A percentile compares a stretch with the other conserved stretches of the same genome.
Evolutionary conservation across 2,888 invertebrate genomes (phyloP).

Genomic region (Siphlonurus alternatus): DNA sequence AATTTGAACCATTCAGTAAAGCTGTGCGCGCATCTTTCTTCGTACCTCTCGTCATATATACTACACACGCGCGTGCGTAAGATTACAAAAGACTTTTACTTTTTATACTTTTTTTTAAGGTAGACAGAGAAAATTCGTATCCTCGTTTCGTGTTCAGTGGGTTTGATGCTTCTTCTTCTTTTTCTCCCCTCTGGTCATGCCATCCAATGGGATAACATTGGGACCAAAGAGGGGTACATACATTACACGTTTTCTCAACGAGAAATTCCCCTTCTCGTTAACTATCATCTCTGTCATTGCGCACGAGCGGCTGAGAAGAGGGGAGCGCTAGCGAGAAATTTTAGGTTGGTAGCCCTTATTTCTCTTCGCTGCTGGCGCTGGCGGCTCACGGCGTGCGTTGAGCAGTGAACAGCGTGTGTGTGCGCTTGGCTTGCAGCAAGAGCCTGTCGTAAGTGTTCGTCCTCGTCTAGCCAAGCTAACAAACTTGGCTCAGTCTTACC

Average conservation of each 20-base stretch:
- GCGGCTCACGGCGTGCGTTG: background rate
- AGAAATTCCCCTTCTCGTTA: background rate
- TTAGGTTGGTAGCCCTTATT: background rate
- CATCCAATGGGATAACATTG: background rate
- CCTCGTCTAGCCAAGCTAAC: background rate
- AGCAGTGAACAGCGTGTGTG: background rate
- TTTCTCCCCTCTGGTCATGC: background rate
- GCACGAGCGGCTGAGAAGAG: background rate
- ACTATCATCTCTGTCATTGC: background rate
- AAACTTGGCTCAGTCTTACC: background rate
- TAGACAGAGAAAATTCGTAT: background rate
- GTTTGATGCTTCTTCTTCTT: background rate
- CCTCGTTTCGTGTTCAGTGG: background rate
- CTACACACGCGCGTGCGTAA: background rate
- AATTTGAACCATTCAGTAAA: no score
- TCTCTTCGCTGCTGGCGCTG: background rate
- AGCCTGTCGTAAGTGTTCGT: background rate
- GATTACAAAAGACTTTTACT: background rate
- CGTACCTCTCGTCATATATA: no score
- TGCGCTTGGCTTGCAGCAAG: background rate
- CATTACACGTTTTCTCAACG: background rate
- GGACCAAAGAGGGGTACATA: background rate
- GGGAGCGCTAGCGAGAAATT: background rate
- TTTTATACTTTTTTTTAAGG: background rate
- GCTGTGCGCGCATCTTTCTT: no score